Base-by-base conservation (phyloP, 2,888 invertebrate species). In the Macrosiphum euphorbiae region DNA sequence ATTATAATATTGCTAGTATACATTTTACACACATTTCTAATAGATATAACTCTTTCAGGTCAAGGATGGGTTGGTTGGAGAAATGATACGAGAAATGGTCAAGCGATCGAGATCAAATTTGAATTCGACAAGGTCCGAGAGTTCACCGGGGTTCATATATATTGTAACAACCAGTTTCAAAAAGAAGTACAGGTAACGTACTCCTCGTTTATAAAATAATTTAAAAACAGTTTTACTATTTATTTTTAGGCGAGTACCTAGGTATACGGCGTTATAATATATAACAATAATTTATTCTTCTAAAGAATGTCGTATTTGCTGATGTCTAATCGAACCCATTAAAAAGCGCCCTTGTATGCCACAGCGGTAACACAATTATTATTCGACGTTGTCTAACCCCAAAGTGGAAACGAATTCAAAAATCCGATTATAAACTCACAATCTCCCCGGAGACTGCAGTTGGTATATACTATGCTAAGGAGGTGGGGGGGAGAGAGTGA, bases 31-130 rank as follows among this genome's bases (percentile, higher is more conserved):
- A 67, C n/a, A 88, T 87, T 58, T 92, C 28, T 84, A 92, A 67
- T 10, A 93, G 24, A 90, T 94, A 90, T 94, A 67, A 94, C 90
- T 94, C 67, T 95, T 95, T 47, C 95, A 96, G 97, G 97, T 50
- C 97, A 98, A 95, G 98, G 98, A 91, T 99, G 98, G 99, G 97
- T 99, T 58, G 99, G 98, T 1, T 99, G 99, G 99, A 97, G 97
- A 95, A 98, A 98, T 96, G 98, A 98, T 95, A 97, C 97, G 4
- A 96, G 97, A 8, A 96, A 96, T 87, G 96, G 96, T 58, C 96
- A 96, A 95, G 97, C 97, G 0, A 97, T 97, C 0, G 97, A 97
- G 95, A 96, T 98, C 95, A 96, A 96, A 94, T 98, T 98, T 96
- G 98, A 98, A 96, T 99, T 99, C 96, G 98, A 98, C 95, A 97